phyloP scores from a whole-genome alignment of 53 echinoderm and acorn worm species.

The Antedon mediterranea region DNA sequence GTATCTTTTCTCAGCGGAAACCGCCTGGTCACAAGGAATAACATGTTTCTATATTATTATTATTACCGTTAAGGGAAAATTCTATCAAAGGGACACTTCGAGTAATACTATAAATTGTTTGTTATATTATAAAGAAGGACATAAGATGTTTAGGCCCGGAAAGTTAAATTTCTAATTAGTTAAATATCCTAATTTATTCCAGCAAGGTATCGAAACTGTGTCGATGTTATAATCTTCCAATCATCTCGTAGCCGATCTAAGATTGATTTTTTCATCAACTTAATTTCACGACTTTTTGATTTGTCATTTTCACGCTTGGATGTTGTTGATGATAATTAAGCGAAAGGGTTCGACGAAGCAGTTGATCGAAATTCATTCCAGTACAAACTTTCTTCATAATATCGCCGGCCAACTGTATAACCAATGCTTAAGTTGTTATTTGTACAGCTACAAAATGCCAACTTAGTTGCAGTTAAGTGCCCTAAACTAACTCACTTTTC shows the following conservation, averaged over 20 bases:
- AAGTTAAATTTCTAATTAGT: no score
- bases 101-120: no score
- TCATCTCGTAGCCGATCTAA: neutral
- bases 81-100: no score
- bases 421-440: neutral
- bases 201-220: no score
- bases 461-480: neutral
- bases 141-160: no score
- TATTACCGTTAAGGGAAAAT: no score
- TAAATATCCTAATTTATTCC: no score
- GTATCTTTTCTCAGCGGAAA: no score
- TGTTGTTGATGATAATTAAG: neutral
- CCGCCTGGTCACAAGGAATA: no score
- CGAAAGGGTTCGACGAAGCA: neutral
- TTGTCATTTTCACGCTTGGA: neutral
- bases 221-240: no score
- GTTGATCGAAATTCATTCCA: neutral
- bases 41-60: no score
- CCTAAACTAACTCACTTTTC: neutral
- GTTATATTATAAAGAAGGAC: no score
- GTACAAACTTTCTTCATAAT: neutral
- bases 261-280: neutral
- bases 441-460: neutral
- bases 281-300: slow-evolving; percentile 1
- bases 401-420: neutral